These are phyloP conservation scores for Arctocebus calabarensis DNA, from an alignment of 2,797 vertebrate species.

Conservation along the genomic window DNA sequence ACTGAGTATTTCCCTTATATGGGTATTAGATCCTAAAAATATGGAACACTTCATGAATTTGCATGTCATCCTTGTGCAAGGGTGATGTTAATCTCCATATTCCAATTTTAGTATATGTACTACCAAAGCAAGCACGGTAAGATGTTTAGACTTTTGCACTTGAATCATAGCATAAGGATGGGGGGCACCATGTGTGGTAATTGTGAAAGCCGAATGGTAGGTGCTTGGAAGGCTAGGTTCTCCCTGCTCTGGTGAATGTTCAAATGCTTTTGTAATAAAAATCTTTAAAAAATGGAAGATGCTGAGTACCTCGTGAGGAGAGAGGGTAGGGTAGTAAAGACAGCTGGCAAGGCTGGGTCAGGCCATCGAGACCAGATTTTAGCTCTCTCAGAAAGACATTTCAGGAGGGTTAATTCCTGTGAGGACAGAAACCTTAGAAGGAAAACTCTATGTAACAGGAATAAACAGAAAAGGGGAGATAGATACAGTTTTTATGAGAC, in stretches of 20 bases:
- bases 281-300: not conserved
- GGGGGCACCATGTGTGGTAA: not conserved
- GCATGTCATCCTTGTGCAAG: too few relatives aligned
- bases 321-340: not conserved
- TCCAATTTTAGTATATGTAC: too few relatives aligned
- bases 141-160: not conserved
- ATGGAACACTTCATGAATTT: too few relatives aligned
- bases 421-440: too few relatives aligned
- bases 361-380: not conserved
- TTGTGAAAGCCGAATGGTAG: not conserved
- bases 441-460: not conserved
- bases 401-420: not conserved
- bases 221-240: not conserved
- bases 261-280: not conserved
- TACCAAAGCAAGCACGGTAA: too few relatives aligned
- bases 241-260: not conserved
- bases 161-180: not conserved
- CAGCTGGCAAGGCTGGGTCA: not conserved
- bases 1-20: too few relatives aligned
- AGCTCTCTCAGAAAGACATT: not conserved
- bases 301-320: not conserved
- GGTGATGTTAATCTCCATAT: too few relatives aligned
- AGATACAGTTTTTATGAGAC: not conserved
- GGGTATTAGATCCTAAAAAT: too few relatives aligned
- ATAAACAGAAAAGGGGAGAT: not conserved